Conservation (phyloP, 2,797 vertebrate species). For the Dendrocincla fuliginosa region DNA sequence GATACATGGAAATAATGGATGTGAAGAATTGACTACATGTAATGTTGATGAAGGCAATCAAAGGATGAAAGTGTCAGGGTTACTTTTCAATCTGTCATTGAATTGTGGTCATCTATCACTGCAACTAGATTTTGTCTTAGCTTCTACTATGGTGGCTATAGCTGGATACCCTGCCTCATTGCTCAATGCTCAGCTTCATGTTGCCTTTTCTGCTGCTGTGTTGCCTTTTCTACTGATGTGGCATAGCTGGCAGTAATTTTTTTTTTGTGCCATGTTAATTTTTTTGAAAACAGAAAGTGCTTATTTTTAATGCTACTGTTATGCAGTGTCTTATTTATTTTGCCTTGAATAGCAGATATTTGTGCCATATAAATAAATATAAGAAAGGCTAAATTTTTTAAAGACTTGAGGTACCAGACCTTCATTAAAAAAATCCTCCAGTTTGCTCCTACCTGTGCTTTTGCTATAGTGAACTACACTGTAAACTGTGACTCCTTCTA, state of each 20-base stretch:
- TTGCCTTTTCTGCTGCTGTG: not conserved
- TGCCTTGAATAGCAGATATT: not conserved
- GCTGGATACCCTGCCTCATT: not conserved
- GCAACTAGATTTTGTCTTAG: not conserved
- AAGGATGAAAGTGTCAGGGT: slow-evolving; percentile 8
- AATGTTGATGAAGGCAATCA: slow-evolving; percentile 40
- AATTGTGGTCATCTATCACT: not conserved
- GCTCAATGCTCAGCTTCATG: not conserved
- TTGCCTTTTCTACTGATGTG: not conserved
- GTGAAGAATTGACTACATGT: slow-evolving; percentile 20
- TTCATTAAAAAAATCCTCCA: not conserved
- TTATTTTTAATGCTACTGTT: not conserved
- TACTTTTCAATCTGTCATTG: slow-evolving; percentile 27
- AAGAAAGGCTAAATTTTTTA: not conserved
- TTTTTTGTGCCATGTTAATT: not conserved
- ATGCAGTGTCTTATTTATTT: not conserved
- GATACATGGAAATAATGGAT: not conserved
- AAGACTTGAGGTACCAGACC: not conserved
- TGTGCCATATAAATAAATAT: not conserved
- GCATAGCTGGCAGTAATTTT: not conserved
- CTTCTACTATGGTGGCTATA: not conserved
- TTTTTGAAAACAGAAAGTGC: not conserved
- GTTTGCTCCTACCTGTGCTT: not conserved
- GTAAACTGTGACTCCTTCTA: not conserved
- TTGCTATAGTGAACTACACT: not conserved